A percentile compares a stretch with the other conserved stretches of the same genome.
phyloP scores from a whole-genome alignment of 2,888 invertebrate species.

The Malthinus seriepunctatus region DNA sequence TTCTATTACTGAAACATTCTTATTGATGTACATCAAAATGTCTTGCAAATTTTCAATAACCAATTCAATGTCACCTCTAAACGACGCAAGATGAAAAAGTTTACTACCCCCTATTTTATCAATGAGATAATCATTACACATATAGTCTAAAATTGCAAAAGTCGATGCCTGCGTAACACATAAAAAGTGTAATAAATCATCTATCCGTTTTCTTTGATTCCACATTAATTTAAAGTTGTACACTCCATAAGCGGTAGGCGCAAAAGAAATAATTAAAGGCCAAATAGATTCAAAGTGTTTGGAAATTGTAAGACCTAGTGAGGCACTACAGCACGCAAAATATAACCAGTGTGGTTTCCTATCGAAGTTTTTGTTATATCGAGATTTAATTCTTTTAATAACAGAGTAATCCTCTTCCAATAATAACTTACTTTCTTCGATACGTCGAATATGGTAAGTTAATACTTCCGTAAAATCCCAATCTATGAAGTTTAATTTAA shows the following conservation, averaged over 20 bases:
- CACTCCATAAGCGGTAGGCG: background rate
- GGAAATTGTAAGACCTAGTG: background rate
- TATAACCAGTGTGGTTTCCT: background rate
- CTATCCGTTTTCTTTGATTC: background rate
- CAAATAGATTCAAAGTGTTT: conserved; percentile 1
- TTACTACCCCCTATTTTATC: background rate
- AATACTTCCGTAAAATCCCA: background rate
- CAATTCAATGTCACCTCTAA: background rate
- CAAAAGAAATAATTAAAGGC: background rate
- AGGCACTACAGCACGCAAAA: background rate
- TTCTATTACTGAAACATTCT: background rate
- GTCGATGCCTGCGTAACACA: background rate
- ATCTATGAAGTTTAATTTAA: background rate
- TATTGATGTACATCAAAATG: background rate
- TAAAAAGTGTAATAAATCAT: background rate
- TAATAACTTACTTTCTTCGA: background rate
- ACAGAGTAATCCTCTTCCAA: background rate
- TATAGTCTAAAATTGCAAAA: background rate
- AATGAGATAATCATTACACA: background rate
- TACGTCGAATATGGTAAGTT: background rate
- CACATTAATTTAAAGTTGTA: background rate
- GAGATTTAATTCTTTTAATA: background rate
- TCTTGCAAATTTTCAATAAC: background rate
- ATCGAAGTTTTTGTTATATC: background rate
- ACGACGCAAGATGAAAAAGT: background rate